Evolutionary conservation across 2,797 vertebrate genomes (phyloP), one percentile per base, ranked within the genome.

Genomic region (Poeciliopsis turneri): DNA sequence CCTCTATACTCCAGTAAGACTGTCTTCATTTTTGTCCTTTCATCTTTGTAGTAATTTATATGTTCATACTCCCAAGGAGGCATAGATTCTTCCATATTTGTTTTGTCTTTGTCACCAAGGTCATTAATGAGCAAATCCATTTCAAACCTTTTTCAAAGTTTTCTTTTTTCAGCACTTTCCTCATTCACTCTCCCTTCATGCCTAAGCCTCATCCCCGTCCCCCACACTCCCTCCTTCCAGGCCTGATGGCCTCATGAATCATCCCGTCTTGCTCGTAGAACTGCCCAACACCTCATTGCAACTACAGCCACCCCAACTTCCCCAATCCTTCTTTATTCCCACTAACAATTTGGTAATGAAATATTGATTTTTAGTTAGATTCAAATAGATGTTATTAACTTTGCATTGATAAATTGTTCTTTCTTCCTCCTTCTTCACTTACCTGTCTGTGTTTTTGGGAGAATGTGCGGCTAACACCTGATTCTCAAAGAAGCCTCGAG

Each of bases 301-400:
- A 87, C 97, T 95, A 92, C 96, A 95, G 96, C 96, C 93, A 95
- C 95, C 95, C 95, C 94, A 95, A 97, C 97, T 97, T 98, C 97
- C 96, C 94, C 97, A 95, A 99, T 99, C 97, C 97, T 97, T 99
- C 98, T 99, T 99, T 98, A 99, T 99, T 98, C 97, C 96, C 94
- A 91, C 97, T 99, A 99, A 99, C 98, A 99, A 99, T 99, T 99
- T 99, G 98, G 98, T 99, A 99, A 99, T 99, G 98, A 99, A 99
- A 99, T 99, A 99, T 99, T 99, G 98, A 99, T 99, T 99, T 99
- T 99, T 99, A 97, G 98, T 99, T 99, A 99, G 98, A 99, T 99
- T 99, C 97, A 99, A 99, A 99, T 99, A 97, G 98, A 98, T 98
- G 97, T 99, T 99, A 98, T 99, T 99, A 99, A 98, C 97, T 99